Conservation (phyloP, 1,140 invertebrate genomes). For the Achatina immaculata region DNA sequence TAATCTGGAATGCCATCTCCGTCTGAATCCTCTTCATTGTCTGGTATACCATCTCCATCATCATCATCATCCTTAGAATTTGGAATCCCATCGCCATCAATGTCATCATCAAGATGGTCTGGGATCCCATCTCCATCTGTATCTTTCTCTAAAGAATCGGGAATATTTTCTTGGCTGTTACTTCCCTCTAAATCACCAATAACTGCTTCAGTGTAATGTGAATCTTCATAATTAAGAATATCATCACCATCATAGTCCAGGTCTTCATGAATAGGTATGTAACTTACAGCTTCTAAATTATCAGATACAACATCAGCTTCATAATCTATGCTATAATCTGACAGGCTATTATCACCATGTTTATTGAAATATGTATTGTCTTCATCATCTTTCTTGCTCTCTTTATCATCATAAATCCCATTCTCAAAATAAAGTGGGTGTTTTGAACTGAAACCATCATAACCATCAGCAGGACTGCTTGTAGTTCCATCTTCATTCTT, state of each 20-base stretch:
- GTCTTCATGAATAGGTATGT: neutral
- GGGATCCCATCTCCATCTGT: slow-evolving; percentile 23
- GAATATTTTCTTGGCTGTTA: slow-evolving; percentile 61
- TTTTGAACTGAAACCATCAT: neutral
- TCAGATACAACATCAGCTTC: neutral
- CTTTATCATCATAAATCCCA: neutral
- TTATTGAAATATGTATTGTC: neutral
- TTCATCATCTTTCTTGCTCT: neutral
- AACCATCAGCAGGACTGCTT: neutral
- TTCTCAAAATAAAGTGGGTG: neutral
- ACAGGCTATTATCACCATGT: neutral
- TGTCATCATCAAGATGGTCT: slow-evolving; percentile 47
- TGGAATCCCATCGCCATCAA: slow-evolving; percentile 59
- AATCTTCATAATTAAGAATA: neutral
- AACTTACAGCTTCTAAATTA: neutral
- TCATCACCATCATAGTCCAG: slow-evolving; percentile 7
- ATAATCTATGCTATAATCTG: neutral
- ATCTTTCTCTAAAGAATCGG: slow-evolving; percentile 35
- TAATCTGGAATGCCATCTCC: slow-evolving; percentile 63
- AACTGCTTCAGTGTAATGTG: neutral
- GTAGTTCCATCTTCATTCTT: neutral
- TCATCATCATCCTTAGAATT: slow-evolving; percentile 54
- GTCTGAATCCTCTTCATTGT: slow-evolving; percentile 61
- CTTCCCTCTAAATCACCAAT: slow-evolving; percentile 52
- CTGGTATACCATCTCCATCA: slow-evolving; percentile 65